Base-by-base conservation (phyloP, 2,797 vertebrate species). In the Cirrhinus molitorella region DNA sequence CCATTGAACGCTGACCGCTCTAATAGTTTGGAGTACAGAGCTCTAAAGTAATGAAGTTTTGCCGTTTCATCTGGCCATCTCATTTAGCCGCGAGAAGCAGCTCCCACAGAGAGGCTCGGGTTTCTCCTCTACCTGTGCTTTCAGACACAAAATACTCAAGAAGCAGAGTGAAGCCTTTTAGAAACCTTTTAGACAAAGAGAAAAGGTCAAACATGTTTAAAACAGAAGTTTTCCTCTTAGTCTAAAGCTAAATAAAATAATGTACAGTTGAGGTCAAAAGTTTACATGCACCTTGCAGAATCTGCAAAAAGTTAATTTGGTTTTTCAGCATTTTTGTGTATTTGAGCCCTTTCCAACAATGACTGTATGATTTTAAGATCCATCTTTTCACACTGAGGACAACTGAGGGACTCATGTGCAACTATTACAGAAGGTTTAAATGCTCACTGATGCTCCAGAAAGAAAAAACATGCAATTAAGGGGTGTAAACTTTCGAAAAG, bases 41-140 rank as follows among this genome's bases (percentile, higher is more conserved):
- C 21, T 40, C 76, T 75, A 53, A 84, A 70, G 49, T 63, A 76
- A 80, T 66, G 21, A 63, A 31, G 70, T 63, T 71, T 80, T 43
- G n/a, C 47, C 3, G 12, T 80, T 79, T 79, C 37, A 82, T 77
- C 51, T 19, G 6, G 37, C 65, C 65, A 40, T 71, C 67, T 72
- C 34, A 68, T 79, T 82, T 79, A 72, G 59, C 23, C 31, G 83
- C 40, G 31, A 53, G 45, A 68, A 74, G 9, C 66, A 31, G 49
- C 67, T 75, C 37, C 19, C 47, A 75, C 31, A 49, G 49, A 83
- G 67, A 74, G 67, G 6, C 21, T 72, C 25, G 14, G 72, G 84
- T 83, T 83, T 79, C 63, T 63, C 16, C 73, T 74, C 40, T 59
- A 49, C 34, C 47, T 51, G 37, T 11, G 13, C 61, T 40, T 66